Evolutionary conservation across 2,113 vertebrate genomes (phyloP).

Genomic region (Poeciliopsis occidentalis): DNA sequence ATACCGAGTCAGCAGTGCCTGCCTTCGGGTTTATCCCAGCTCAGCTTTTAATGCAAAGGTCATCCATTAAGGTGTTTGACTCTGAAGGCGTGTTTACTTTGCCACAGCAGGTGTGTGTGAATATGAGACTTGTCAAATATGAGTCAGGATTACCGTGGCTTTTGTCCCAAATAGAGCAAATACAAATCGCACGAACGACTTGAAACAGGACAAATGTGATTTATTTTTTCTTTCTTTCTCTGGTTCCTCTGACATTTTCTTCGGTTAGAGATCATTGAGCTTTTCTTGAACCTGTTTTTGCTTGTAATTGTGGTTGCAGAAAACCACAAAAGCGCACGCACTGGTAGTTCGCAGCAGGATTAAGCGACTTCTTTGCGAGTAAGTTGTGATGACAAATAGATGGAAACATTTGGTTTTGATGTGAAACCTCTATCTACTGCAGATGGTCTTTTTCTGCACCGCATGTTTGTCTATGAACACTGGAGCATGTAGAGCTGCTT

Average conservation of each 20-base stretch:
- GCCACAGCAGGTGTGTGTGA: slow-evolving; percentile 73
- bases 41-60: slow-evolving; percentile 62
- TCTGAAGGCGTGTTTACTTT: slow-evolving; percentile 72
- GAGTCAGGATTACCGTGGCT: slow-evolving; percentile 62
- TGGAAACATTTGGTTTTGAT: slow-evolving; percentile 49
- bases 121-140: slow-evolving; percentile 75
- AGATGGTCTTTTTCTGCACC: slow-evolving; percentile 67
- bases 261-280: slow-evolving; percentile 39
- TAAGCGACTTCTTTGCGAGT: slow-evolving; percentile 65
- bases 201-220: slow-evolving; percentile 46
- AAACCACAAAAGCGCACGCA: slow-evolving; percentile 8
- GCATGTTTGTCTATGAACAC: slow-evolving; percentile 69
- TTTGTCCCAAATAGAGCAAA: slow-evolving; percentile 75
- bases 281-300: slow-evolving; percentile 68
- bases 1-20: slow-evolving; percentile 49
- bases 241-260: slow-evolving; percentile 60
- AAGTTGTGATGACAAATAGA: slow-evolving; percentile 68
- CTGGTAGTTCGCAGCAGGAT: slow-evolving; percentile 48
- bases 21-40: slow-evolving; percentile 51
- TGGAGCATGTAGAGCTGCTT: slow-evolving; percentile 68
- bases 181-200: slow-evolving; percentile 71
- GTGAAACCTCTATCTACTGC: slow-evolving; percentile 51
- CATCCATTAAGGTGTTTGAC: slow-evolving; percentile 74
- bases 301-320: slow-evolving; percentile 59
- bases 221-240: slow-evolving; percentile 22